Conservation (phyloP, 64 coral and sea anemone species). For the Montipora foliosa region DNA sequence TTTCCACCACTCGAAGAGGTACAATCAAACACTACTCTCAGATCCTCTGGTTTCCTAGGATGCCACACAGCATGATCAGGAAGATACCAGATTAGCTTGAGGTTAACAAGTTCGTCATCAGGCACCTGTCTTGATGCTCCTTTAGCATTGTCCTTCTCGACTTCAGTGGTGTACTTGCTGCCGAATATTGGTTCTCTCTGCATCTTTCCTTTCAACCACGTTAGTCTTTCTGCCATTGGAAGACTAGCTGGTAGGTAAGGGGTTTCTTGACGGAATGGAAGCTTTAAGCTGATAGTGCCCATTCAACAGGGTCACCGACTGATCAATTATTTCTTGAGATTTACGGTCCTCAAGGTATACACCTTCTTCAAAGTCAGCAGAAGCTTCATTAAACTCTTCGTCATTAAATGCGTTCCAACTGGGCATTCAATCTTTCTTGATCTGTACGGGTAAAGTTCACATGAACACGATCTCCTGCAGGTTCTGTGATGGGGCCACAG, state of each 20-base stretch:
- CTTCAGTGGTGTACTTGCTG: constrained; percentile 35
- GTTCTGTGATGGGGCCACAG: constrained; percentile 45
- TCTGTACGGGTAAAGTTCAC: too few species aligned
- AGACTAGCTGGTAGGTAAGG: constrained; percentile 72
- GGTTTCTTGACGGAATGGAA: constrained; percentile 73
- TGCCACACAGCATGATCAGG: constrained; percentile 19
- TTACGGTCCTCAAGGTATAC: too few species aligned
- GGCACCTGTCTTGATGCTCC: background rate
- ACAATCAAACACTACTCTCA: constrained; percentile 58
- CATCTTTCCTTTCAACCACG: constrained; percentile 58
- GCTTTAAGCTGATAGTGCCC: constrained; percentile 65
- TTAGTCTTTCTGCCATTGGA: constrained; percentile 53
- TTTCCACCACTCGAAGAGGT: constrained; percentile 34
- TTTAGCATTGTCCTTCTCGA: constrained; percentile 53
- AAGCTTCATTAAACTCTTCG: too few species aligned
- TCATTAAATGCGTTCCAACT: too few species aligned
- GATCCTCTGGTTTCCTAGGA: constrained; percentile 53
- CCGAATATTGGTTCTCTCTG: constrained; percentile 61
- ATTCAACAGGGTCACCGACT: constrained; percentile 40
- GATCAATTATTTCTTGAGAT: constrained; percentile 48
- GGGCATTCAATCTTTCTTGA: too few species aligned
- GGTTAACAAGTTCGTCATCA: too few species aligned
- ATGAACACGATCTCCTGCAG: too few species aligned
- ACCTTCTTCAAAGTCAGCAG: too few species aligned
- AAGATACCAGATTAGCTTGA: too few species aligned